Conservation (phyloP, 2,888 invertebrate species). For the Hypomecis punctinalis region DNA sequence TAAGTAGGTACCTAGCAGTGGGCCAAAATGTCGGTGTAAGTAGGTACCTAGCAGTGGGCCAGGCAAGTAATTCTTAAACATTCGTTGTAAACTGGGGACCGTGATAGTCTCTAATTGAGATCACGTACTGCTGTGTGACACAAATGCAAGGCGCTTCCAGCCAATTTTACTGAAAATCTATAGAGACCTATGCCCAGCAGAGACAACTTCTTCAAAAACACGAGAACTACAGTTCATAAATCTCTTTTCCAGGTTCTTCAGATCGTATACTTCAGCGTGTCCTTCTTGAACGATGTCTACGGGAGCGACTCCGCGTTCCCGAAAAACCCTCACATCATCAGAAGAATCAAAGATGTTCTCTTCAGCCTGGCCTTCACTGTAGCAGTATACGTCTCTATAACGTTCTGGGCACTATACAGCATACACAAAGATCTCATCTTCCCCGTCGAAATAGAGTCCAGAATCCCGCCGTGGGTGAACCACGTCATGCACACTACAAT, state of each 20-base stretch:
- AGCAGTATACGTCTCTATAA: conserved; percentile 91
- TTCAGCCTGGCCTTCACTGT: conserved; percentile 90
- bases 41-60: too few relatives aligned
- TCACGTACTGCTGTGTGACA: too few relatives aligned
- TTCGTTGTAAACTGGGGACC: too few relatives aligned
- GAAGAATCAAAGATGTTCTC: conserved; percentile 87
- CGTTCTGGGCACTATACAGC: conserved; percentile 94
- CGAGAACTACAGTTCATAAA: background rate
- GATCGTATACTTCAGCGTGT: conserved; percentile 90
- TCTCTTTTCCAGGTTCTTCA: conserved; percentile 86
- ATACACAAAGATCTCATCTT: conserved; percentile 95
- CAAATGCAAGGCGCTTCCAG: too few relatives aligned
- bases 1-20: too few relatives aligned
- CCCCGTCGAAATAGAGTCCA: conserved; percentile 90
- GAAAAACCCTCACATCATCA: conserved; percentile 85
- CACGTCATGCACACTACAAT: conserved; percentile 95
- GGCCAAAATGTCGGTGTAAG: too few relatives aligned
- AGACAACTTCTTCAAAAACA: too few relatives aligned
- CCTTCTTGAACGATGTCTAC: conserved; percentile 89
- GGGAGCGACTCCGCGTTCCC: conserved; percentile 88
- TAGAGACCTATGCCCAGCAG: too few relatives aligned
- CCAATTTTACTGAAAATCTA: too few relatives aligned
- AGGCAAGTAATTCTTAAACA: too few relatives aligned
- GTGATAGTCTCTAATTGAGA: too few relatives aligned
- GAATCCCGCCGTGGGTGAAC: conserved; percentile 95